Base-by-base conservation (phyloP, 1,140 invertebrate genomes). In the Trichonephila clavipes region DNA sequence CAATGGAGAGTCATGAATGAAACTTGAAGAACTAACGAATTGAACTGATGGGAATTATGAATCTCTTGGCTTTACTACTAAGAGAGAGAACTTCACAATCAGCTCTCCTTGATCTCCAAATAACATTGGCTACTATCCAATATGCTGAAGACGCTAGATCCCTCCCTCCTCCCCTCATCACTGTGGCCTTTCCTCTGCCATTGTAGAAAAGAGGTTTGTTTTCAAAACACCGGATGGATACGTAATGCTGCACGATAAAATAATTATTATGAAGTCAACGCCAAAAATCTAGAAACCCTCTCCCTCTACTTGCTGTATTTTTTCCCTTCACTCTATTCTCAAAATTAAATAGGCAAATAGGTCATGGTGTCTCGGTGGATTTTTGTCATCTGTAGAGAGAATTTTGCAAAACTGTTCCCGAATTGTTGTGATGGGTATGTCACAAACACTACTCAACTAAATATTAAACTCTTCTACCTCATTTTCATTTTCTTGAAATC, bases 31-130 rank as follows among this genome's bases (percentile, higher is more conserved):
- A 72, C 40, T 88, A 88, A 51, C 87, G 69, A 88, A 64, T 21
- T 88, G 28, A 58, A 64, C 64, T 40, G 87, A 88, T 72, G 64
- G 64, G 6, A 72, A 88, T 88, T 88, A 88, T 88, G 87, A 88
- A 88, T 88, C 87, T 59, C 90, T 92, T 85, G 77, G 77, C 88
- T 77, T 82, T 24, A 83, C 24, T 83, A 58, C 81, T 51, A 62
- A 66, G n/a, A n/a, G n/a, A n/a, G n/a, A n/a, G 59, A 85, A 24
- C 77, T 77, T 77, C 72, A 40, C 72, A 77, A 81, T 81, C 72
- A 81, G 58, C 66, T 91, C n/a, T 92, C 77, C 90, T 92, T 85
- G 90, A 62, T 92, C 90, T 92, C 90, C 90, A 92, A 92, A 92
- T 92, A 92, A 92, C 90, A 85, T 92, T 92, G 90, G 90, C 77